Conservation (phyloP, 2,888 invertebrate species). For the Caenorhabditis sulstoni region DNA sequence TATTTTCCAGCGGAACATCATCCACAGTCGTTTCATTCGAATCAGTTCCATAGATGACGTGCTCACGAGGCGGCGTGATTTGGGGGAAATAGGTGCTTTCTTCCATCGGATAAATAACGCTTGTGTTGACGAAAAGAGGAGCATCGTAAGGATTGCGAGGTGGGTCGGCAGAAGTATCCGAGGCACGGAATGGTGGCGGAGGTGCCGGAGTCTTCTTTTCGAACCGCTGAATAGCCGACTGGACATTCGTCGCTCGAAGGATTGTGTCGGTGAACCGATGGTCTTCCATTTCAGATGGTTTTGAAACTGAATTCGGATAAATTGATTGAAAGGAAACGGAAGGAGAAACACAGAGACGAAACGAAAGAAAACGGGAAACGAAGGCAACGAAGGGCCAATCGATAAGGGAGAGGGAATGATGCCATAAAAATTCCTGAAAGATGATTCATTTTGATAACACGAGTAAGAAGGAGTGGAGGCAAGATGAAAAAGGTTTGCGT, state of each 20-base stretch:
- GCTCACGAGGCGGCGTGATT: conserved; percentile 45
- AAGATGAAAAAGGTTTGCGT: conserved; percentile 16
- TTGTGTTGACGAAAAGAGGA: conserved; percentile 45
- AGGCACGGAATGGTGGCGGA: conserved; percentile 36
- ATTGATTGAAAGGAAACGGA: conserved; percentile 2
- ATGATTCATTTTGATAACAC: conserved; percentile 57
- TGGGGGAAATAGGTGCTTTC: conserved; percentile 40
- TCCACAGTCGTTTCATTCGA: conserved; percentile 6
- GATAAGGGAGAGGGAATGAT: conserved; percentile 47
- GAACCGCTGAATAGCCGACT: conserved; percentile 66
- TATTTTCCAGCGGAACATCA: conserved; percentile 18
- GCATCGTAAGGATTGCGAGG: conserved; percentile 13
- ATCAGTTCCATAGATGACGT: conserved; percentile 22
- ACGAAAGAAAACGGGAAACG: conserved; percentile 11
- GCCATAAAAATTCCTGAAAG: conserved; percentile 57
- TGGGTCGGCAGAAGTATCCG: conserved; percentile 7
- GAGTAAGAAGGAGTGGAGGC: conserved; percentile 47
- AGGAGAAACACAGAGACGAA: conserved; percentile 13
- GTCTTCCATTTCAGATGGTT: conserved; percentile 44
- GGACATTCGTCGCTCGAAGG: conserved; percentile 63
- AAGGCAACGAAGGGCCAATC: conserved; percentile 40
- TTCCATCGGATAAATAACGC: conserved; percentile 35
- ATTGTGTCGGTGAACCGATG: conserved; percentile 69
- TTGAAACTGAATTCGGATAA: neutral
- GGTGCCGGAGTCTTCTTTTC: conserved; percentile 57